Percentiles rank a stretch among this genome's conserved stretches.
Evolutionary conservation across 2,797 vertebrate genomes (phyloP).

Genomic region (Streptopelia turtur): DNA sequence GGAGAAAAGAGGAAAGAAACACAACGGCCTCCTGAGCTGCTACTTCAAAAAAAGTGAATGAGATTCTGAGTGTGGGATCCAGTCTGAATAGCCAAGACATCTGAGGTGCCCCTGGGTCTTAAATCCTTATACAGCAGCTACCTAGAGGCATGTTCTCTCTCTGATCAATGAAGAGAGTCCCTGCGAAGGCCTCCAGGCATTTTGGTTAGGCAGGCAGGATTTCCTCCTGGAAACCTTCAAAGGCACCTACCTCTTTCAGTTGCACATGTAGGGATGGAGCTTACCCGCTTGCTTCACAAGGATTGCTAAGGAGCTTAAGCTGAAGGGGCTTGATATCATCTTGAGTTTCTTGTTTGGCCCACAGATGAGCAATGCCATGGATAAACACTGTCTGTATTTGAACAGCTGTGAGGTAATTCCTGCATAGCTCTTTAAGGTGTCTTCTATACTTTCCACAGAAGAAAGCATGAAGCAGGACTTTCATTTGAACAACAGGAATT

Average conservation of each 20-base stretch:
- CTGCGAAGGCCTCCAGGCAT: not conserved
- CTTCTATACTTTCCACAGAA: not conserved
- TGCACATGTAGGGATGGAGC: not conserved
- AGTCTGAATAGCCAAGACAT: not conserved
- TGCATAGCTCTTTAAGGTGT: not conserved
- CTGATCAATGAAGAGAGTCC: not conserved
- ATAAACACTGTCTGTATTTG: not conserved
- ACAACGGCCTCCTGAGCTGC: not conserved
- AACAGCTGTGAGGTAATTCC: not conserved
- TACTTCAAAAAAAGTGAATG: not conserved
- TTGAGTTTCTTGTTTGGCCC: not conserved
- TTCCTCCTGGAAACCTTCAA: conserved; percentile 8
- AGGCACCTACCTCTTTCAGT: not conserved
- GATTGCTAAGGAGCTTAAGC: not conserved
- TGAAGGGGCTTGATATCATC: not conserved
- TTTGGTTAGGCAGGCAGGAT: not conserved
- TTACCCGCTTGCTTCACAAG: not conserved
- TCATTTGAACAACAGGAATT: not conserved
- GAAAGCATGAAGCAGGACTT: not conserved
- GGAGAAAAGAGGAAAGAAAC: not conserved
- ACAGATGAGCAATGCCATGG: not conserved
- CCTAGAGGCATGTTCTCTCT: not conserved
- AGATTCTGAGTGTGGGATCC: not conserved
- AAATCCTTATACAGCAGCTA: not conserved
- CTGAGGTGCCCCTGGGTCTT: not conserved